phyloP scores from a whole-genome alignment of 2,888 invertebrate species.

The Linyphia triangularis region DNA sequence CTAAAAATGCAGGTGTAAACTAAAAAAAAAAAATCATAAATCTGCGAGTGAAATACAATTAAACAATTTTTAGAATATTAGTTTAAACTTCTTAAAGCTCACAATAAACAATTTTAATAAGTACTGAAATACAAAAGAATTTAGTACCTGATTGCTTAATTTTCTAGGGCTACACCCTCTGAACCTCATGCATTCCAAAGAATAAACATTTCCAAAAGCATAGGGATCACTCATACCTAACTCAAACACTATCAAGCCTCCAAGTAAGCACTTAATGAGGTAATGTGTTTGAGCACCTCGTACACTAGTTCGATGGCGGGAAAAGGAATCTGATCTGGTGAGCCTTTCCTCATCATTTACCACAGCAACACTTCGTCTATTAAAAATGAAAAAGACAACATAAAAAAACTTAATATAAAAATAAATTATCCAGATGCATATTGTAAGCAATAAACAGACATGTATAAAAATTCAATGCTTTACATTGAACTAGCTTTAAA shows the following conservation, averaged over 20 bases:
- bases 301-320: slow-evolving; percentile 31
- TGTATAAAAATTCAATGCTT: no score
- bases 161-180: slow-evolving; percentile 81
- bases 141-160: slow-evolving; percentile 82
- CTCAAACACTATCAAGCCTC: slow-evolving; percentile 86
- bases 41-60: no score
- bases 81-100: no score
- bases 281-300: slow-evolving; percentile 60
- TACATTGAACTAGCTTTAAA: no score
- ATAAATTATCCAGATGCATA: no score
- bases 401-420: neutral
- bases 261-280: slow-evolving; percentile 83
- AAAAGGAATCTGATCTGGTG: slow-evolving; percentile 57
- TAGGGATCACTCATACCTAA: slow-evolving; percentile 86
- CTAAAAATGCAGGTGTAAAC: slow-evolving; percentile 84
- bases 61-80: no score
- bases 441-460: no score
- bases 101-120: no score
- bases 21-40: slow-evolving; percentile 79
- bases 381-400: neutral
- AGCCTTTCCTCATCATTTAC: slow-evolving; percentile 58
- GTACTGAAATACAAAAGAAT: no score
- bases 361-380: slow-evolving; percentile 28
- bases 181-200: slow-evolving; percentile 84
- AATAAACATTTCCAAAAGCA: slow-evolving; percentile 85